A percentile compares a stretch with the other conserved stretches of the same genome.
These are phyloP conservation scores for Leptinotarsa tumamoca DNA, from an alignment of 2,888 invertebrate genomes.

Conservation along the genomic window DNA sequence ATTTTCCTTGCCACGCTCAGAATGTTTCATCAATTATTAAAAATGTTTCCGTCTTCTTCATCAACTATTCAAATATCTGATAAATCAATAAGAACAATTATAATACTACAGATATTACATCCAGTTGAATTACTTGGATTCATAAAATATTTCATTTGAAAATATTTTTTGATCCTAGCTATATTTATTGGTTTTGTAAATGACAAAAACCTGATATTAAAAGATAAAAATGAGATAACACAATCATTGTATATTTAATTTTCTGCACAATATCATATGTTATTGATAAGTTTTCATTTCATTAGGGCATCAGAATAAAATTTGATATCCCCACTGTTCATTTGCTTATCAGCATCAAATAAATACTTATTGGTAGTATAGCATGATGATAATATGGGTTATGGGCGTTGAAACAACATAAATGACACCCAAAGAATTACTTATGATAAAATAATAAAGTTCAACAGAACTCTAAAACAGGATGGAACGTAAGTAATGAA, in stretches of 20 bases:
- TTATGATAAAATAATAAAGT: too few relatives aligned
- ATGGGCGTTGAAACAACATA: too few relatives aligned
- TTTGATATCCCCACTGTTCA: too few relatives aligned
- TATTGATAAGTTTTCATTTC: not conserved
- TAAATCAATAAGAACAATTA: not conserved
- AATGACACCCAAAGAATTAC: too few relatives aligned
- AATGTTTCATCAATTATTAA: not conserved
- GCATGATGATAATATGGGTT: too few relatives aligned
- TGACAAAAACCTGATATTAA: not conserved
- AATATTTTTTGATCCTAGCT: not conserved
- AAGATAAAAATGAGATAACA: conserved; percentile 6
- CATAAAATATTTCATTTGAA: not conserved
- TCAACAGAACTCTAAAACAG: too few relatives aligned
- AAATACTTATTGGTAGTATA: too few relatives aligned
- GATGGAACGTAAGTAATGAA: too few relatives aligned
- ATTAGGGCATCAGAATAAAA: too few relatives aligned
- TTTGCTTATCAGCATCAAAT: too few relatives aligned
- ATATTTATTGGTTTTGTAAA: not conserved
- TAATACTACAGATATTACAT: not conserved
- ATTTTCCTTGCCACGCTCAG: too few relatives aligned
- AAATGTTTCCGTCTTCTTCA: not conserved
- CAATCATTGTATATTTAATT: not conserved
- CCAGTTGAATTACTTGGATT: not conserved
- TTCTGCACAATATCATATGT: not conserved
- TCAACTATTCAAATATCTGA: conserved; percentile 3